phyloP scores from a whole-genome alignment of 2,888 invertebrate species.

The Ormyrus rosae region DNA sequence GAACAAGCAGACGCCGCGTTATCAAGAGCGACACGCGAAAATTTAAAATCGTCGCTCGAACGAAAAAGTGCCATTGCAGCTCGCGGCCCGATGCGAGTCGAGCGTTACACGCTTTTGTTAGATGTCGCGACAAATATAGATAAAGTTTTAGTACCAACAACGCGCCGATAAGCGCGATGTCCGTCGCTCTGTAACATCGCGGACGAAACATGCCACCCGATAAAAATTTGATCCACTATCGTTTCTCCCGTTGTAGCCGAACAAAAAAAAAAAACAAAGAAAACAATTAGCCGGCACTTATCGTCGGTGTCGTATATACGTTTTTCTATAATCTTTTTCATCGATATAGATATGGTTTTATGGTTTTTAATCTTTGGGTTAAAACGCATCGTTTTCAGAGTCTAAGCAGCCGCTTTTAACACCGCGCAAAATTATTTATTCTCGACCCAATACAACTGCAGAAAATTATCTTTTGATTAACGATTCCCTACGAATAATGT shows the following conservation, averaged over 20 bases:
- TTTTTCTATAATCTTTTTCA: background rate
- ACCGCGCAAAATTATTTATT: too few species aligned
- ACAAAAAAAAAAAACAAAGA: constrained; percentile 25
- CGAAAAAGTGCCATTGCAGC: constrained; percentile 45
- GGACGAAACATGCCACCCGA: constrained; percentile 44
- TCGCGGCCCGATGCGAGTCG: constrained; percentile 12
- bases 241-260: constrained; percentile 32
- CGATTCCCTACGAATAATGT: too few species aligned
- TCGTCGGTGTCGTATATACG: background rate
- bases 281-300: constrained; percentile 18
- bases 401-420: too few species aligned
- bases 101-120: constrained; percentile 64
- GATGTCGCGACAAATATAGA: constrained; percentile 68
- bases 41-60: constrained; percentile 37
- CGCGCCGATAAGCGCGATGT: constrained; percentile 66
- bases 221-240: constrained; percentile 43
- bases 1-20: constrained; percentile 4
- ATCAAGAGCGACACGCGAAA: constrained; percentile 45
- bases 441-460: too few species aligned
- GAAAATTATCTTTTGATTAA: too few species aligned
- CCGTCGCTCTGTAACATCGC: constrained; percentile 57
- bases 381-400: too few species aligned
- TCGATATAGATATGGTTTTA: background rate
- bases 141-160: constrained; percentile 69
- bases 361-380: too few species aligned